phyloP scores from a whole-genome alignment of 1,140 invertebrate genomes.

The Geopemphigus sp. region DNA sequence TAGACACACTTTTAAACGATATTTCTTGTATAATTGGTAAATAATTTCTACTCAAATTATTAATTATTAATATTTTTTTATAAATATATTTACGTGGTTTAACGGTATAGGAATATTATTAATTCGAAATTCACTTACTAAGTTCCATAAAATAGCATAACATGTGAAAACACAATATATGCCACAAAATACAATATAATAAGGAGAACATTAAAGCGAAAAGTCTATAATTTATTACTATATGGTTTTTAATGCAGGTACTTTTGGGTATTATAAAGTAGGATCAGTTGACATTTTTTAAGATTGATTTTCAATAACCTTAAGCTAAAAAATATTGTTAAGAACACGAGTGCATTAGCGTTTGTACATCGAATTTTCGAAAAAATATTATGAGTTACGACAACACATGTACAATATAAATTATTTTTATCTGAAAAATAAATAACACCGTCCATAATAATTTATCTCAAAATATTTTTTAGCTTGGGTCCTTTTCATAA shows the following conservation, averaged over 20 bases:
- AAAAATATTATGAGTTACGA: neutral
- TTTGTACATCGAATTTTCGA: neutral
- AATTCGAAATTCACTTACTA: slow-evolving; percentile 4
- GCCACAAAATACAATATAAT: neutral
- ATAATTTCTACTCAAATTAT: neutral
- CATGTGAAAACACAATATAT: neutral
- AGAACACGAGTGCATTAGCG: neutral
- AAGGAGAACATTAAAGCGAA: neutral
- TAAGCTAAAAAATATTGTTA: neutral
- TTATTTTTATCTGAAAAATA: neutral
- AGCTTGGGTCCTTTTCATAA: too few species aligned
- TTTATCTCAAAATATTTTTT: too few species aligned
- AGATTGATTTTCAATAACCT: slow-evolving; percentile 14
- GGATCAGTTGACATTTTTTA: neutral
- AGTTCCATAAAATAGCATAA: neutral
- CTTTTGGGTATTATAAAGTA: neutral
- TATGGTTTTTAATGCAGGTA: neutral
- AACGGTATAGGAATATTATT: neutral
- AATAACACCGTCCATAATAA: neutral
- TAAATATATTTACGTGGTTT: neutral
- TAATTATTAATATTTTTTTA: slow-evolving; percentile 2
- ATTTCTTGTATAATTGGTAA: neutral
- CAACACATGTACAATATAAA: neutral
- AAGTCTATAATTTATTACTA: neutral
- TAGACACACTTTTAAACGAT: too few species aligned